phyloP scores from a whole-genome alignment of 2,113 vertebrate genomes.

The Cyphomyrus discorhynchus region DNA sequence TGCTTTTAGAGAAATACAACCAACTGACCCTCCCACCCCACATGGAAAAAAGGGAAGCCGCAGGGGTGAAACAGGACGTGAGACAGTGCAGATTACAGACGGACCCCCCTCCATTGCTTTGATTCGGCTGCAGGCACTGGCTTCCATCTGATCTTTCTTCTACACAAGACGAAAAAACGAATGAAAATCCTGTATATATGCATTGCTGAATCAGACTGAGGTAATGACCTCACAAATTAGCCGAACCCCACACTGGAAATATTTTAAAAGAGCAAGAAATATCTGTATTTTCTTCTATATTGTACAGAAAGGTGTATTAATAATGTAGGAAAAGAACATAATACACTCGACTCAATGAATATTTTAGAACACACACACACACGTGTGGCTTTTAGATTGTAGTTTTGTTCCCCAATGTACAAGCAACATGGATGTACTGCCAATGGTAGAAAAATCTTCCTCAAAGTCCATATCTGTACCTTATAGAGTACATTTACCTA shows the following conservation, averaged over 20 bases:
- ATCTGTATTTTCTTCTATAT: neutral
- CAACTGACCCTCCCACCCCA: neutral
- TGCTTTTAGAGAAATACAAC: neutral
- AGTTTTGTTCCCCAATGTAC: neutral
- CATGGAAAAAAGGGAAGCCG: neutral
- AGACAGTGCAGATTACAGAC: neutral
- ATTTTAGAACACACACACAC: neutral
- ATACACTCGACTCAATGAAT: neutral
- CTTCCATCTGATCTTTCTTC: neutral
- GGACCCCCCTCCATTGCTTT: neutral
- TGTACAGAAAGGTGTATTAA: neutral
- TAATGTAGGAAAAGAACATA: neutral
- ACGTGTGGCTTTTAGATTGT: neutral
- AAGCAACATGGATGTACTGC: neutral
- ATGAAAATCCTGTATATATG: neutral
- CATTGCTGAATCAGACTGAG: neutral
- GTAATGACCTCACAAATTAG: neutral
- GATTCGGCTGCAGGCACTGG: neutral
- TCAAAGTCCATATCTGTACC: neutral
- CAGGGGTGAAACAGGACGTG: neutral
- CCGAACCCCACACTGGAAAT: neutral
- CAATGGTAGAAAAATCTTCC: neutral
- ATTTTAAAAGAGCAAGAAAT: neutral
- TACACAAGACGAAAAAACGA: neutral
- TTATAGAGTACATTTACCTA: neutral